phyloP scores from a whole-genome alignment of 2,113 vertebrate genomes.

The Cathartes aura region DNA sequence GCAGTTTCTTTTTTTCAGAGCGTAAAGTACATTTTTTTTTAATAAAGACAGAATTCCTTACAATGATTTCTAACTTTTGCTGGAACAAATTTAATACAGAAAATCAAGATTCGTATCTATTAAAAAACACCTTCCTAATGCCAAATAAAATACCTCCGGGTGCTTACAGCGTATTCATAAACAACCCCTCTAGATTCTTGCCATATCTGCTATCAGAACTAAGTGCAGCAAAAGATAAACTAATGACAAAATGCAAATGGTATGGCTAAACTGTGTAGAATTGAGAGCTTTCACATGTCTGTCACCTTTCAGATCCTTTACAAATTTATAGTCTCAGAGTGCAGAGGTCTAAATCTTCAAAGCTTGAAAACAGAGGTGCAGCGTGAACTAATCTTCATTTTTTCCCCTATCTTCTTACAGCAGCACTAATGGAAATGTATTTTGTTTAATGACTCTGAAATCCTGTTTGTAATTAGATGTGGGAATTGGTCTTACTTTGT shows the following conservation, averaged over 20 bases:
- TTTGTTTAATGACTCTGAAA: constrained; percentile 91
- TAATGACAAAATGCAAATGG: constrained; percentile 50
- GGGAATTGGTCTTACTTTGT: constrained; percentile 91
- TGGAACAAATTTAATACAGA: constrained; percentile 11
- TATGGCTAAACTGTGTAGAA: constrained; percentile 6
- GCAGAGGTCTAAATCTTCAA: constrained; percentile 76
- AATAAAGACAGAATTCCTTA: constrained; percentile 1
- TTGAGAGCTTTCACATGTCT: constrained; percentile 46
- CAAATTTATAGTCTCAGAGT: constrained; percentile 73
- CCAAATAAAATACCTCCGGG: neutral
- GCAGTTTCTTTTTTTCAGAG: neutral
- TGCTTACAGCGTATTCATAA: neutral
- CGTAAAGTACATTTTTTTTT: neutral
- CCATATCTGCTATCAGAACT: constrained; percentile 38
- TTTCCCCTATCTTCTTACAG: constrained; percentile 75
- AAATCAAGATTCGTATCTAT: neutral
- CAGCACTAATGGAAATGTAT: constrained; percentile 90
- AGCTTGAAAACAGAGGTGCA: constrained; percentile 71
- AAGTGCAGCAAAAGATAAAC: constrained; percentile 46
- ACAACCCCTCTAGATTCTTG: constrained; percentile 26
- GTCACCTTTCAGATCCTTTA: constrained; percentile 64
- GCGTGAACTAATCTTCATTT: constrained; percentile 79
- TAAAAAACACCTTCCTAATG: neutral
- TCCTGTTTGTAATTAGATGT: constrained; percentile 94
- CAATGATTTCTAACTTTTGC: neutral